These are phyloP conservation scores for Mormyrus iriodes DNA, from an alignment of 2,113 vertebrate species.

Conservation along the genomic window DNA sequence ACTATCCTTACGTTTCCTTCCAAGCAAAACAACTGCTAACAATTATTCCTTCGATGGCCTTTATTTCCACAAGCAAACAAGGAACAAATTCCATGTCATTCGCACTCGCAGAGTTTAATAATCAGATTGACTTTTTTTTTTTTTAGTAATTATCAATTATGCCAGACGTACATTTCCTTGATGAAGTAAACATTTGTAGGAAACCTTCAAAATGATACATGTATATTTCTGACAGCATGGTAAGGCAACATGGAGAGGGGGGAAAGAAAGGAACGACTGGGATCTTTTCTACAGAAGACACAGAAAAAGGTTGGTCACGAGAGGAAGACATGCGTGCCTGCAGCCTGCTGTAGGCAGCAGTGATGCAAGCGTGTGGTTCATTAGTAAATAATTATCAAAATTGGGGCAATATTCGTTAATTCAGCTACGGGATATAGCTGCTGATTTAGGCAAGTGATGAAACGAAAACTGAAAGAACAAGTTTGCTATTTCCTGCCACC, in stretches of 20 bases:
- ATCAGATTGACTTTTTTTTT: slow-evolving; percentile 30
- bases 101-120: slow-evolving; percentile 25
- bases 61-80: slow-evolving; percentile 38
- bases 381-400: background rate
- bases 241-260: background rate
- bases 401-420: background rate
- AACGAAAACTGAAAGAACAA: background rate
- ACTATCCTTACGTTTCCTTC: slow-evolving; percentile 28
- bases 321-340: background rate
- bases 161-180: slow-evolving; percentile 6
- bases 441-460: background rate
- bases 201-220: background rate
- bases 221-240: background rate
- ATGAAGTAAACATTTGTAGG: background rate
- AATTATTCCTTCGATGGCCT: slow-evolving; percentile 38
- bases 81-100: slow-evolving; percentile 22
- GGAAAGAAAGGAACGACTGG: background rate
- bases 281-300: background rate
- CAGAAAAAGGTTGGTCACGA: background rate
- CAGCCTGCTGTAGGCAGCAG: background rate
- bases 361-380: background rate
- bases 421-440: background rate
- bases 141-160: slow-evolving; percentile 24
- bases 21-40: slow-evolving; percentile 46
- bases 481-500: background rate